Conservation (phyloP, 2,113 vertebrate species). For the Atractosteus spatula region DNA sequence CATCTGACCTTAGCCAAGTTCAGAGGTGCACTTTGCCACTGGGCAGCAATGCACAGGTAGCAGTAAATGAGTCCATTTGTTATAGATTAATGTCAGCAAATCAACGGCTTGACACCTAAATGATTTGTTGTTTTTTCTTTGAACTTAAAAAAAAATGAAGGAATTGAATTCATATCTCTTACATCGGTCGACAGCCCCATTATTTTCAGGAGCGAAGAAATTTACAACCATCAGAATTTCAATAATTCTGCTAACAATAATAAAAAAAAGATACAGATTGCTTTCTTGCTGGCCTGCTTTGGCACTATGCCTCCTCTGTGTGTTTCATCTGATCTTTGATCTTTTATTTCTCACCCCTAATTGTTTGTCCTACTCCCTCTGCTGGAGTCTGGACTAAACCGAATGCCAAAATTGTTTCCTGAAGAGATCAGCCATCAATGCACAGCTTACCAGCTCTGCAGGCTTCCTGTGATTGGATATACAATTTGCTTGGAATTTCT, state of each 20-base stretch:
- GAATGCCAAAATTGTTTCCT: constrained; percentile 52
- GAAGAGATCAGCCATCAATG: constrained; percentile 50
- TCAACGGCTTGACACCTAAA: constrained; percentile 34
- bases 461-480: constrained; percentile 24
- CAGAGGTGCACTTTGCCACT: neutral
- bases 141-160: neutral
- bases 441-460: constrained; percentile 49
- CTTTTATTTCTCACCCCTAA: constrained; percentile 50
- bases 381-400: constrained; percentile 61
- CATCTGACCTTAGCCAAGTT: neutral
- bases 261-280: neutral
- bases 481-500: neutral
- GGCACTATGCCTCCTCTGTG: constrained; percentile 35
- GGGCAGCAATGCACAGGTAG: neutral
- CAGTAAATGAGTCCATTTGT: neutral
- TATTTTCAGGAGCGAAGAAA: neutral
- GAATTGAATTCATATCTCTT: neutral
- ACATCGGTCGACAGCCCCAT: neutral
- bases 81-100: constrained; percentile 40
- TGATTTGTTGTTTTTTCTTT: constrained; percentile 30
- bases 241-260: neutral
- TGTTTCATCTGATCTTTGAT: constrained; percentile 44
- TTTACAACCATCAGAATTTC: neutral
- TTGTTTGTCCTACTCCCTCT: constrained; percentile 63
- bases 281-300: constrained; percentile 28